Conservation (phyloP, 2,797 vertebrate genomes). For the Clarias fuscus region DNA sequence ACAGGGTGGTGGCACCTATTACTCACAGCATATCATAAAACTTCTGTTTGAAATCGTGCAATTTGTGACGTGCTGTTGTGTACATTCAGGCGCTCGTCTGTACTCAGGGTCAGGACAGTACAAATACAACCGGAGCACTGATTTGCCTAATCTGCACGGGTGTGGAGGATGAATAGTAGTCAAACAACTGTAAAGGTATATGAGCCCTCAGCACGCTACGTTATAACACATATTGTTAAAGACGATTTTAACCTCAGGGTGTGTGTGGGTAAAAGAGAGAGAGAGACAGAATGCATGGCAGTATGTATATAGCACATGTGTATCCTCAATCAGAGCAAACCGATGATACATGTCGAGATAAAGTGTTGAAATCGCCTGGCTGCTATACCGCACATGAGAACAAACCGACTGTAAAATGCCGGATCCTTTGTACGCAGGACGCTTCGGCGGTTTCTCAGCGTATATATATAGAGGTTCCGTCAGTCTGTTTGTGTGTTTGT, state of each 20-base stretch:
- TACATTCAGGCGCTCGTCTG: background rate
- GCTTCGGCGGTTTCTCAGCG: conserved; percentile 11
- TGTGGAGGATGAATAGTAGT: conserved; percentile 70
- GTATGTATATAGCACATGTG: background rate
- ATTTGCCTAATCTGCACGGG: conserved; percentile 65
- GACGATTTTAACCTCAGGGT: conserved; percentile 52
- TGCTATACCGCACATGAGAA: background rate
- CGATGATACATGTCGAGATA: background rate
- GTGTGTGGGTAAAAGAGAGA: conserved; percentile 6
- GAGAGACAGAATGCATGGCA: conserved; percentile 3
- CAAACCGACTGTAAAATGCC: background rate
- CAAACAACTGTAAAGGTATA: conserved; percentile 70
- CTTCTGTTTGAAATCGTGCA: conserved; percentile 5
- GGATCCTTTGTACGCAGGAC: background rate
- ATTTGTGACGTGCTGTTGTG: background rate
- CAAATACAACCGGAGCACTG: conserved; percentile 22
- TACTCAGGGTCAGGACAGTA: background rate
- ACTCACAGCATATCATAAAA: conserved; percentile 26
- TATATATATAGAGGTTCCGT: conserved; percentile 13
- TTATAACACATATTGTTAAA: conserved; percentile 58
- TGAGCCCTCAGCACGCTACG: conserved; percentile 64
- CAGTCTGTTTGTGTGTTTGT: conserved; percentile 34
- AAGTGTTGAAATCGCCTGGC: conserved; percentile 3
- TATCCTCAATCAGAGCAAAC: background rate
- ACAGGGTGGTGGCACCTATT: conserved; percentile 35